Evolutionary conservation across 2,797 vertebrate genomes (phyloP), one percentile per base, ranked within the genome.

Genomic region (Lerista edwardsae): DNA sequence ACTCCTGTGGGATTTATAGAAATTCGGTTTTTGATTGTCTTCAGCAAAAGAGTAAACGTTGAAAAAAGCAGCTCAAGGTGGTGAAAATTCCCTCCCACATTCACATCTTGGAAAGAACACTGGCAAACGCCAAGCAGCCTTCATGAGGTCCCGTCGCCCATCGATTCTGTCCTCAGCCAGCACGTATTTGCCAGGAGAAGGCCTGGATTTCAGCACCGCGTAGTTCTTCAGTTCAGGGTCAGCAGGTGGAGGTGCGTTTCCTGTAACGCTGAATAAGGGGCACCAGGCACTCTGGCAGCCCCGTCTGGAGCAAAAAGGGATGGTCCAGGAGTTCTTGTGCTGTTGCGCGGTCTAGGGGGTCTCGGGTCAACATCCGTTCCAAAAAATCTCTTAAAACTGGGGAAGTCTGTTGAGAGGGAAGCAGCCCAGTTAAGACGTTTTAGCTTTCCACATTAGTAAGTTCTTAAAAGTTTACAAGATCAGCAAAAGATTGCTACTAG

Each of bases 251-350:
- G 96, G 98, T 98, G 87, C 97, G 97, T 92, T 99, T 99, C 88
- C 97, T 97, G 92, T 99, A 99, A 93, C 98, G 97, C 80, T 99
- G 98, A 93, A 99, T 98, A 85, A 99, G 96, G 41, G 98, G 98
- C 74, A 98, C 97, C 95, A 99, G 96, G 95, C 98, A 99, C 96
- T 98, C 98, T 0, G 98, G 98, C 82, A 98, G 98, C 84, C 98
- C 98, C 0, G 97, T 97, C 97, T 99, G 98, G 90, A 99, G 97
- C 94, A 99, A 95, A 94, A 99, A 99, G 36, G 98, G 98, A 84
- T 99, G 98, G 92, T 98, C 98, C 89, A 99, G 96, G 31, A 99
- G 97, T 88, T 99, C 98, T 14, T 97, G 98, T 88, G 99, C 98
- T 0, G 98, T 99, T 69, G 98, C 98, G 91, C 99, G 96, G 90